Base-by-base conservation (phyloP, 2,888 invertebrate species). In the Phortica magna region DNA sequence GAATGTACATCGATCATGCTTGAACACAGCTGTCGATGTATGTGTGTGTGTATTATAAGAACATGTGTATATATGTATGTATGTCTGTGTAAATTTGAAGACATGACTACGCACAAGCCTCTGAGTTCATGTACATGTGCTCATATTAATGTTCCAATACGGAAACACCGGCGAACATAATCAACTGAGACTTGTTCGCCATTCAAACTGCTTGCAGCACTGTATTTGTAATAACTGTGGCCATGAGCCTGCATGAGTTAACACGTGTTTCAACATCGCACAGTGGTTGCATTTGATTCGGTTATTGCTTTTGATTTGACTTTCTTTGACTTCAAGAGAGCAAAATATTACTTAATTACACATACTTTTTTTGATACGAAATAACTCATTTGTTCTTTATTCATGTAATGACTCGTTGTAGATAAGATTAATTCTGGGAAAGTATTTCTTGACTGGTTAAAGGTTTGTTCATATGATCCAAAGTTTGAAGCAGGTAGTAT, bases 211-310 rank as follows among this genome's bases (percentile, higher is more conserved):
- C 75, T 76, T 83, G 83, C 81, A 80, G 76, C 79, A 80, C 81
- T 83, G 82, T 79, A 83, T 81, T 83, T 81, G 83, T 83, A 83
- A 83, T 83, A 82, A 83, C 80, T 83, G 14, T 17, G 65, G 14
- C 19, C 65, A 68, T 12, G 41, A 68, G n/a, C 22, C 17, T 48
- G 68, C 68, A 42, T 9, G 9, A 43, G 48, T 48, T 41, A 12
- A 19, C 48, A 19, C n/a, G 14, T 9, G 9, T n/a, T 7, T 17
- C 14, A 12, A 19, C 48, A 7, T 10, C 39, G 41, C 39, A 67
- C 41, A 39, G 42, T 42, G 42, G 31, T 42, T 67, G 12, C 6
- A 61, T 17, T 61, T 19, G 10, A 9, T 19, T 61, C 19, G 2
- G 10, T 19, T 6, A 17, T 19, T 17, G 10, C 17, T 61, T 22